Conservation (phyloP, 2,113 vertebrate species). For the Corythornis vintsioides region DNA sequence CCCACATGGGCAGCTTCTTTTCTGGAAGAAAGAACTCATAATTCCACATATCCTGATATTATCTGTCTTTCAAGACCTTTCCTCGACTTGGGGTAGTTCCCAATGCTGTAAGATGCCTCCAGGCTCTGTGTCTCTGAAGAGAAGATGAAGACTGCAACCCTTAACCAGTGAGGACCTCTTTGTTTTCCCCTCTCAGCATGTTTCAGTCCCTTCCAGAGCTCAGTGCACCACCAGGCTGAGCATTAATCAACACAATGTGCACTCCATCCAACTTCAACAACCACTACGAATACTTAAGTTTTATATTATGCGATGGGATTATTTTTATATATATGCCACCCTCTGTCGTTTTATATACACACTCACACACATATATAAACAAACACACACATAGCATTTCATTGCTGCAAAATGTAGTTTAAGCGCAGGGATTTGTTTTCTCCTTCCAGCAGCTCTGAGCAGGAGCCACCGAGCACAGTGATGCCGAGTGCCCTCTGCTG, state of each 20-base stretch:
- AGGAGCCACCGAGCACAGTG: not conserved
- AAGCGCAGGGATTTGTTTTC: not conserved
- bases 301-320: constrained; percentile 40
- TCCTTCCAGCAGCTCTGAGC: not conserved
- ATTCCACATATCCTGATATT: not conserved
- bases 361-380: not conserved
- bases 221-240: constrained; percentile 13
- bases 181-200: not conserved
- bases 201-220: not conserved
- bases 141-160: not conserved
- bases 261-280: constrained; percentile 19
- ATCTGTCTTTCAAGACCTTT: not conserved
- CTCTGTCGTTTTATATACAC: constrained; percentile 34
- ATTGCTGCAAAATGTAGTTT: constrained; percentile 23
- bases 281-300: not conserved
- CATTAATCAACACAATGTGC: constrained; percentile 32
- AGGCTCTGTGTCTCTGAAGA: not conserved
- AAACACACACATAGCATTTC: constrained; percentile 32
- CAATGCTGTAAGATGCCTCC: not conserved
- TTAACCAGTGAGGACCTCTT: not conserved
- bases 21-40: not conserved
- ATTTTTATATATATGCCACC: constrained; percentile 54
- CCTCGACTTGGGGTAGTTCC: not conserved
- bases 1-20: not conserved
- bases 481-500: constrained; percentile 76